Evolutionary conservation across 2,888 invertebrate species (phyloP).

Genomic region (Odontomyia ornata): DNA sequence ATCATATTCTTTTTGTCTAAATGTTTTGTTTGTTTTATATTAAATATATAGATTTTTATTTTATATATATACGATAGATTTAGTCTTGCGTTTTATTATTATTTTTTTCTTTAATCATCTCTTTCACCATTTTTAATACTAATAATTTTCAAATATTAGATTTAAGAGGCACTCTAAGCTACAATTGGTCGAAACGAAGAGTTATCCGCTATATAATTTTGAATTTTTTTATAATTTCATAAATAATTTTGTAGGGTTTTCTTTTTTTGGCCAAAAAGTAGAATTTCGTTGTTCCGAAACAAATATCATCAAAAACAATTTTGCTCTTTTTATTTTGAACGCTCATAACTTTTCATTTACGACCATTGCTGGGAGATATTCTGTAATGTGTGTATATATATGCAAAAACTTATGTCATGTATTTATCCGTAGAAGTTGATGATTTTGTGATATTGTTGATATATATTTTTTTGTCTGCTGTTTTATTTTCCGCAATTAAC

Average conservation of each 20-base stretch:
- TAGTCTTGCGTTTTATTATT: constrained; percentile 50
- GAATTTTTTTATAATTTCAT: constrained; percentile 21
- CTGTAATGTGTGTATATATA: constrained; percentile 44
- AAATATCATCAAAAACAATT: not conserved
- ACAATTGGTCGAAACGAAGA: constrained; percentile 56
- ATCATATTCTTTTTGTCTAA: constrained; percentile 36
- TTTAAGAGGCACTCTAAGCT: constrained; percentile 57
- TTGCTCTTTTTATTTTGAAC: constrained; percentile 9
- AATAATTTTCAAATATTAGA: constrained; percentile 49
- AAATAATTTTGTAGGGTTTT: not conserved
- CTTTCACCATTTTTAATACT: constrained; percentile 48
- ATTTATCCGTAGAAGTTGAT: constrained; percentile 37
- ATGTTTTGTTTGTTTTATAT: constrained; percentile 27
- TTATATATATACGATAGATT: constrained; percentile 49
- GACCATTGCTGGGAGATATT: constrained; percentile 55
- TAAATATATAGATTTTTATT: constrained; percentile 47
- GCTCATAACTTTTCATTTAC: constrained; percentile 54
- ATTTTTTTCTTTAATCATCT: constrained; percentile 50
- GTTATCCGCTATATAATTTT: constrained; percentile 48
- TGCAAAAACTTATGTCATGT: constrained; percentile 37
- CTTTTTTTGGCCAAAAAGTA: constrained; percentile 41
- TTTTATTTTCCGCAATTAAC: constrained; percentile 44
- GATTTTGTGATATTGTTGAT: constrained; percentile 47
- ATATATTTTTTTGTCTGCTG: constrained; percentile 49
- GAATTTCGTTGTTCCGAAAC: constrained; percentile 39